A percentile compares a stretch with the other conserved stretches of the same genome.
Evolutionary conservation across 2,113 vertebrate genomes (phyloP).

Genomic region (Tragelaphus buxtoni): DNA sequence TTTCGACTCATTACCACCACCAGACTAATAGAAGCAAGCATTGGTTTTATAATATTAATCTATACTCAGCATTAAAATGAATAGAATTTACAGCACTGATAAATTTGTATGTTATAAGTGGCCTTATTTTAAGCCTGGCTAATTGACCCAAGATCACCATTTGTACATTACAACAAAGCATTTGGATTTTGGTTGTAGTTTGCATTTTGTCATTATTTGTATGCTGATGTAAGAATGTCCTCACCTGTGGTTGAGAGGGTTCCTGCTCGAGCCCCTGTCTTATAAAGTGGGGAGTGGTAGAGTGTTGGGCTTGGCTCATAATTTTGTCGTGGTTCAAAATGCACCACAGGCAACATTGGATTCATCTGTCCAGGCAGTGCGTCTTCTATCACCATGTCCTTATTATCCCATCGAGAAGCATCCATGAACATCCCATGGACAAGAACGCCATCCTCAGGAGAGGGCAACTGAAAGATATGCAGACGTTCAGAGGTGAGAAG

Average conservation of each 20-base stretch:
- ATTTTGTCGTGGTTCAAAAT: constrained; percentile 85
- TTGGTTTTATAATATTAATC: background rate
- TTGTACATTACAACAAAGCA: background rate
- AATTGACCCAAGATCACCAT: background rate
- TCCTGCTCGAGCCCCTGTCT: constrained; percentile 85
- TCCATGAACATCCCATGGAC: constrained; percentile 89
- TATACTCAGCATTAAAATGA: background rate
- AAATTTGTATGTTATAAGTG: background rate
- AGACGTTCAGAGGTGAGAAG: background rate
- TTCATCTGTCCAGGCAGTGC: constrained; percentile 83
- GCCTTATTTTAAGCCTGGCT: background rate
- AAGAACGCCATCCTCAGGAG: constrained; percentile 81
- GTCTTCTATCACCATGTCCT: constrained; percentile 81
- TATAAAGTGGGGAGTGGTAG: constrained; percentile 85
- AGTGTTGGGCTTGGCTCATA: constrained; percentile 72
- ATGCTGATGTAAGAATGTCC: background rate
- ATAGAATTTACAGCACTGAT: background rate
- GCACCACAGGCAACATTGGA: constrained; percentile 81
- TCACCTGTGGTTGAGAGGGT: constrained; percentile 86
- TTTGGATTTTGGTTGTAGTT: background rate
- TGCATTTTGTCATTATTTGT: background rate
- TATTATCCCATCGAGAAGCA: constrained; percentile 82
- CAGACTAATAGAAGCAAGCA: background rate
- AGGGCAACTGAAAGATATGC: constrained; percentile 76
- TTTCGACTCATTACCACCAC: background rate